These are phyloP conservation scores for Sclerodermus sp. DNA, from an alignment of 2,888 invertebrate species.

Conservation along the genomic window DNA sequence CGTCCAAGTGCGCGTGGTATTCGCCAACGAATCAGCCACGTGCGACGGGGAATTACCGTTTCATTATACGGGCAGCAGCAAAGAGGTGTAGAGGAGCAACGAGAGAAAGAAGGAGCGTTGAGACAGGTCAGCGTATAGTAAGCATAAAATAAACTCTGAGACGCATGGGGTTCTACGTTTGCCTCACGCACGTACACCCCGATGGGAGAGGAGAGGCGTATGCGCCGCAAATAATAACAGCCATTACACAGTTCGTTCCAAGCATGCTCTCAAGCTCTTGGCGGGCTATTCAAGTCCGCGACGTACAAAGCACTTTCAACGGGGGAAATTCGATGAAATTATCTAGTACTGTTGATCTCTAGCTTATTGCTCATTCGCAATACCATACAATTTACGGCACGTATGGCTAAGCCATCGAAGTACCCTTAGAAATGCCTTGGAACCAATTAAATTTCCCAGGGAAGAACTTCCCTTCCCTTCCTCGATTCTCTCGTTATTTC, in stretches of 20 bases:
- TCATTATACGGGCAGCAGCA: constrained; percentile 22
- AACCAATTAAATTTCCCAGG: too few relatives aligned
- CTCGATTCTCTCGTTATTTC: too few relatives aligned
- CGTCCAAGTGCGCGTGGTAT: constrained; percentile 7
- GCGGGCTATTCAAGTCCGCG: not conserved
- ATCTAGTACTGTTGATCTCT: too few relatives aligned
- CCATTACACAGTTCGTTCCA: constrained; percentile 21
- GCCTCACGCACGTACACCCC: constrained; percentile 26
- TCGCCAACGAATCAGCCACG: constrained; percentile 27
- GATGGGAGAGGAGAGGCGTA: constrained; percentile 6
- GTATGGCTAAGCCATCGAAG: too few relatives aligned
- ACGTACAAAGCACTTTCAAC: too few relatives aligned
- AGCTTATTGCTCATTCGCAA: too few relatives aligned
- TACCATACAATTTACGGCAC: too few relatives aligned
- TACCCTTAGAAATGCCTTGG: too few relatives aligned
- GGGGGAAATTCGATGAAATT: too few relatives aligned
- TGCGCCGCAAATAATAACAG: constrained; percentile 32
- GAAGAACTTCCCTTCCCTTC: too few relatives aligned
- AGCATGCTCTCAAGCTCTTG: constrained; percentile 2
- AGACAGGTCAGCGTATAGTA: constrained; percentile 32
- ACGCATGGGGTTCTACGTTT: constrained; percentile 40
- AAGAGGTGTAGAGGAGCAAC: constrained; percentile 18
- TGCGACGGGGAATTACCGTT: constrained; percentile 31
- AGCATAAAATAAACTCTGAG: constrained; percentile 39
- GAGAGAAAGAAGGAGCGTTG: constrained; percentile 21